Percentiles rank a stretch among this genome's conserved stretches.
Evolutionary conservation across 2,113 vertebrate species (phyloP).

Genomic region (Phainopepla nitens): DNA sequence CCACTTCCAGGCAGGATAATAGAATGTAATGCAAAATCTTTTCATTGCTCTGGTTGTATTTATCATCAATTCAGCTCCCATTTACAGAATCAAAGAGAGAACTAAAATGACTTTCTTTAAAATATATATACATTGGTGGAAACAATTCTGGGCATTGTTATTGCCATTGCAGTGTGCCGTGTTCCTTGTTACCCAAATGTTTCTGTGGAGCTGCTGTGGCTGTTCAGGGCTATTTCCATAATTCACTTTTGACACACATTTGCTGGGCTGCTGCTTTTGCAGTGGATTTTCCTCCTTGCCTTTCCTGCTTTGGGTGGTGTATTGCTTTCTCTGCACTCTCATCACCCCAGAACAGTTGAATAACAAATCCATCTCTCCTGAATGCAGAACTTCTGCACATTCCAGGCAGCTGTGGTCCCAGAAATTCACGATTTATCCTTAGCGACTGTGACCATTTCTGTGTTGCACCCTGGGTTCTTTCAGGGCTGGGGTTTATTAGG

Average conservation of each 20-base stretch:
- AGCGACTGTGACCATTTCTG: background rate
- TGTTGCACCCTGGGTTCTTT: background rate
- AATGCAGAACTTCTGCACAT: background rate
- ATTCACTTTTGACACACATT: constrained; percentile 7
- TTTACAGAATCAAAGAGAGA: background rate
- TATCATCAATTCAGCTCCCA: background rate
- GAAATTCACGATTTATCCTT: background rate
- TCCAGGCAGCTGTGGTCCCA: background rate
- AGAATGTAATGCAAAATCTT: background rate
- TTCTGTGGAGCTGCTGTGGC: background rate
- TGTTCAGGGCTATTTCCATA: constrained; percentile 1
- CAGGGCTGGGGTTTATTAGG: background rate
- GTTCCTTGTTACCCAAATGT: background rate
- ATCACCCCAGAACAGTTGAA: background rate
- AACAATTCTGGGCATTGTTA: background rate
- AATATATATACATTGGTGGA: background rate
- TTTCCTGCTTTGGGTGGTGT: background rate
- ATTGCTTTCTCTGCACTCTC: background rate
- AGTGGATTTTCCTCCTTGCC: background rate
- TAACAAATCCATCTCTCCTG: background rate
- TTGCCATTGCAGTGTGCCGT: background rate
- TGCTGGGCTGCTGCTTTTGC: background rate
- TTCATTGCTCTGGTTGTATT: background rate
- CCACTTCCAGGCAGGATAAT: background rate
- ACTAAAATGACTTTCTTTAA: background rate